phyloP scores from a whole-genome alignment of 2,888 invertebrate species.

The Polyommatus iphigenia region DNA sequence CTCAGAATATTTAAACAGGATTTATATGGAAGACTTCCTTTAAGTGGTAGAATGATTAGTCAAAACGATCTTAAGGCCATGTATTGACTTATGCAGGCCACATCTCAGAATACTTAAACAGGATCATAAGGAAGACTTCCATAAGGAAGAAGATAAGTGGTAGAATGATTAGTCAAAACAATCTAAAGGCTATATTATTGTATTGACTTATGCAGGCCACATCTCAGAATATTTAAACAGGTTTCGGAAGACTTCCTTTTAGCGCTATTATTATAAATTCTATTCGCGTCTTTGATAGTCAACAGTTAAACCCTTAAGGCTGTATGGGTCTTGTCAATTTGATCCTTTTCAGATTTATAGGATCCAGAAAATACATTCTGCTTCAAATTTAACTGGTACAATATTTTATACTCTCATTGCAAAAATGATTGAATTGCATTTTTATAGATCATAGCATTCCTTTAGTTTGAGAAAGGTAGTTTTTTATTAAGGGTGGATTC shows the following conservation, averaged over 20 bases:
- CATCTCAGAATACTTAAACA: too few relatives aligned
- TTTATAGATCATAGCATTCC: too few relatives aligned
- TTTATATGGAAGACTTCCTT: constrained; percentile 13
- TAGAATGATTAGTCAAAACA: too few relatives aligned
- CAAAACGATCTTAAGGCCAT: neutral
- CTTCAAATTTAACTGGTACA: neutral
- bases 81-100: constrained; percentile 16
- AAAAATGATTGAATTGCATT: too few relatives aligned
- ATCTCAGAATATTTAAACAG: neutral
- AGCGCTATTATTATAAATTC: constrained; percentile 1
- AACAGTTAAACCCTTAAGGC: constrained; percentile 1
- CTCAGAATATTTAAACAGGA: neutral
- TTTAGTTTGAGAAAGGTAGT: too few relatives aligned
- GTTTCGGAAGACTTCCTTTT: neutral
- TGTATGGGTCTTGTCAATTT: neutral
- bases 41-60: too few relatives aligned
- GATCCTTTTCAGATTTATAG: neutral
- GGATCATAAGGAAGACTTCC: too few relatives aligned
- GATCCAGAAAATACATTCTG: neutral
- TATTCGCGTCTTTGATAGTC: neutral
- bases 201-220: constrained; percentile 25
- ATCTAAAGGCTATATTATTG: neutral
- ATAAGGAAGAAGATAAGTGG: too few relatives aligned
- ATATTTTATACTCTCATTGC: too few relatives aligned
- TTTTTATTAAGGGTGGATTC: too few relatives aligned